Evolutionary conservation across 2,888 invertebrate species (phyloP), one percentile per base, ranked within the genome.

Genomic region (Stenodera caucasica): DNA sequence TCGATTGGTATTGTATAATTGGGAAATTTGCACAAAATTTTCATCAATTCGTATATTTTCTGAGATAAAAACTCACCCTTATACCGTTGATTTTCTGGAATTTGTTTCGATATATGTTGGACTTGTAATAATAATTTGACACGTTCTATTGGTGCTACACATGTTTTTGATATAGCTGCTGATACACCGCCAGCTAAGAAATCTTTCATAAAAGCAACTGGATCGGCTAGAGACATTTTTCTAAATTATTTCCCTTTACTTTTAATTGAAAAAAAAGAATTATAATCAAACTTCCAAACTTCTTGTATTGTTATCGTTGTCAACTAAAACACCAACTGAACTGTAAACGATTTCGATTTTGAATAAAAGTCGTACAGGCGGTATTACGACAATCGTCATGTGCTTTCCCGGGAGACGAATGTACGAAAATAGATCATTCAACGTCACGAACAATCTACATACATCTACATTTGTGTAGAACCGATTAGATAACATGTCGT

Each of bases 51-150:
- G 7, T 11, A 9, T 0, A n/a, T 4, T 14, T 26, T 21, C 14
- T 11, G 2, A 33, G 23, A 21, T 30, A 45, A 11, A 49, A 37
- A 66, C 78, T 84, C 75, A 90, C 91, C 91, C 87, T 96, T 97
- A 85, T 99, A 99, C 73, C 92, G 90, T 77, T 94, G 84, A 67
- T 92, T 90, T 67, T 86, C 87, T 6, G 91, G 71, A 72, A 96
- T 92, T 82, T 95, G 94, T 83, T 94, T 95, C 74, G 92, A 93
- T 69, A 94, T 91, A 82, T 92, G 92, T 83, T 96, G 96, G 69
- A 96, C 96, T 83, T 97, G 97, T 68, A 97, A 85, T 65, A 97
- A 86, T 70, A 97, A 84, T 81, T 97, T 97, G 52, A 97, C 96
- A 78, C 96, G 87, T 83, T 97, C 96, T 76, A 97, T 96, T 59